A percentile compares a stretch with the other conserved stretches of the same genome.
phyloP scores from a whole-genome alignment of 2,113 vertebrate genomes.

The Oryzias javanicus region DNA sequence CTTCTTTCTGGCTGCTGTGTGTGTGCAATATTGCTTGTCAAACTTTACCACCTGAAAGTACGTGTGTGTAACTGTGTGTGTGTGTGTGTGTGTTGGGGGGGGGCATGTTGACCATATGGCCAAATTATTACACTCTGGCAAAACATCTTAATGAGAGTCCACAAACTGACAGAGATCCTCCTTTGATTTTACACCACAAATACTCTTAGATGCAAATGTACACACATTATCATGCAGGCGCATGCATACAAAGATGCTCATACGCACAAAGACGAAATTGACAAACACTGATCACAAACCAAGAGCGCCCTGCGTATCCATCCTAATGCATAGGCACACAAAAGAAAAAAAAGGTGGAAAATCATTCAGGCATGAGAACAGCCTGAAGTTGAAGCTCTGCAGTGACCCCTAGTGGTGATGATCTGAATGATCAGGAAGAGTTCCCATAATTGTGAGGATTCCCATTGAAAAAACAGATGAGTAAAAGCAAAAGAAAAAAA shows the following conservation, averaged over 20 bases:
- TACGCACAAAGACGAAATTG: conserved; percentile 9
- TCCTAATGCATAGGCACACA: conserved; percentile 5
- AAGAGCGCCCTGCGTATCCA: not conserved
- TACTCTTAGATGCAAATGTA: conserved; percentile 5
- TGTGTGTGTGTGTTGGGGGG: conserved; percentile 9
- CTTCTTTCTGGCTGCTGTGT: conserved; percentile 3
- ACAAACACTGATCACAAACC: conserved; percentile 11
- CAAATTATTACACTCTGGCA: conserved; percentile 51
- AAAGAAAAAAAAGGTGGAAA: conserved; percentile 6
- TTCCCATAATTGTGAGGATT: no score
- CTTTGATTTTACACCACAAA: conserved; percentile 32
- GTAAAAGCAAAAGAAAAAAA: no score
- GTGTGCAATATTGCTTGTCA: conserved; percentile 30
- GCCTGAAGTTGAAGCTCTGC: conserved; percentile 29
- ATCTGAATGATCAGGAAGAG: no score
- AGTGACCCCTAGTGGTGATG: conserved; percentile 64
- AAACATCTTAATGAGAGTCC: conserved; percentile 58
- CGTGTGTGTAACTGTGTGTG: conserved; percentile 6
- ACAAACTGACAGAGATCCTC: conserved; percentile 50
- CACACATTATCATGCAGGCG: conserved; percentile 20
- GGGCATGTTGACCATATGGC: conserved; percentile 53
- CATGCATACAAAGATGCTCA: conserved; percentile 6
- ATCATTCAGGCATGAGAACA: not conserved
- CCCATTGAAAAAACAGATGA: no score
- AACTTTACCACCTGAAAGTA: conserved; percentile 41